Evolutionary conservation across 2,797 vertebrate species (phyloP), one percentile per base, ranked within the genome.

Genomic region (Epinephelus malabaricus): DNA sequence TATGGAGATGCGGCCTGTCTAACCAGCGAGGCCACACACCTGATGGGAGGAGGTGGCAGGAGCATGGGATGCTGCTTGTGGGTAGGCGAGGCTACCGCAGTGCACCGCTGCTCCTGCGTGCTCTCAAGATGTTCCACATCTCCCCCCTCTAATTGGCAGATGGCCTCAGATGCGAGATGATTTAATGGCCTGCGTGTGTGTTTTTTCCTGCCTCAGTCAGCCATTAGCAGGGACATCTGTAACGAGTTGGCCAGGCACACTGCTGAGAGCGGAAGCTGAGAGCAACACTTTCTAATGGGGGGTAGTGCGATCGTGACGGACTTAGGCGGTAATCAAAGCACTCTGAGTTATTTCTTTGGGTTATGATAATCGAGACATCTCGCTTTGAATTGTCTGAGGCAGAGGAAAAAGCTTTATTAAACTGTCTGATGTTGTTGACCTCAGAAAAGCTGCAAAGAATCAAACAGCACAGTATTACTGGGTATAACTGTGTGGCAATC

Each of bases 211-310:
- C 91, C 91, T 94, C 91, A 83, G 89, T 91, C 92, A 92, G 91
- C 93, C 94, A 94, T 95, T 96, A 95, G 92, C 90, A 75, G 89
- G 90, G 92, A 94, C 94, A 95, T 95, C 95, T 94, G 94, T 95
- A 95, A 94, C 91, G 90, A 93, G 93, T 92, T 94, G 93, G 94
- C 94, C 81, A 49, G 88, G 92, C 87, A 23, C 85, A 76, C 89
- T 74, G 91, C 92, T 92, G 93, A 80, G 94, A 92, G 89, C 78
- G 79, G 88, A 93, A 92, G 92, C 92, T 93, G 91, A 94, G 91
- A 92, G 92, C 89, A 89, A 93, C 91, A 90, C 87, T 90, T 91
- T 90, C 90, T 93, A 93, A 93, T 89, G 83, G 85, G 87, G 85
- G 83, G 63, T 82, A 76, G 86, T 59, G 82, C 38, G 51, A 86